Evolutionary conservation across 2,113 vertebrate genomes (phyloP).

Genomic region (Thinocorus orbignyianus): DNA sequence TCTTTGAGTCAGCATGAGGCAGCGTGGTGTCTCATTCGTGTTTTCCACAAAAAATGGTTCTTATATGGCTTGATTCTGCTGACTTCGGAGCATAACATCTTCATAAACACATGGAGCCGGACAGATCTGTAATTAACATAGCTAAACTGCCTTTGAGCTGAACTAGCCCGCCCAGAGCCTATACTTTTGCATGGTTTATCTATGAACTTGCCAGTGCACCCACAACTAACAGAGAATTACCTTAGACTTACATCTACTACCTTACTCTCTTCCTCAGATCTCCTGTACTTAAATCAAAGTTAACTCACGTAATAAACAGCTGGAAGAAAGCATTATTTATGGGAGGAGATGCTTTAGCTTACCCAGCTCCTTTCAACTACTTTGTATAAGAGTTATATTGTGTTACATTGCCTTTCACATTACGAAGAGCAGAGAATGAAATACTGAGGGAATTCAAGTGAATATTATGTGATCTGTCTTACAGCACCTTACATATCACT

Average conservation of each 20-base stretch:
- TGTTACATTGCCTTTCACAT: background rate
- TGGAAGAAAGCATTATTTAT: background rate
- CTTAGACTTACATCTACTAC: background rate
- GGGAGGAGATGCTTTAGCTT: background rate
- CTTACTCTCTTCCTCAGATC: background rate
- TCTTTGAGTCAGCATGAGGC: background rate
- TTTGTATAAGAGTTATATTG: background rate
- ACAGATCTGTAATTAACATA: background rate
- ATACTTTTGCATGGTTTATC: background rate
- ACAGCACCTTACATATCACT: conserved; percentile 15
- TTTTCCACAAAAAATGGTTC: background rate
- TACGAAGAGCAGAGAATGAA: background rate
- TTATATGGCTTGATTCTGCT: background rate
- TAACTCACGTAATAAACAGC: background rate
- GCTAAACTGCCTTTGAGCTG: background rate
- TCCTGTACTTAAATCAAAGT: background rate
- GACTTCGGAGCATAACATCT: background rate
- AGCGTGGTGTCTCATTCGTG: background rate
- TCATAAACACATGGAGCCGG: background rate
- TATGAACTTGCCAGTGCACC: background rate
- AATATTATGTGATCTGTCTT: background rate
- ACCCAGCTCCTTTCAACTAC: background rate
- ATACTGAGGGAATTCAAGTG: background rate
- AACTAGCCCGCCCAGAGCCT: background rate
- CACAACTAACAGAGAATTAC: background rate